Conservation (phyloP, 2,888 invertebrate species). For the Cheilosia impressa region DNA sequence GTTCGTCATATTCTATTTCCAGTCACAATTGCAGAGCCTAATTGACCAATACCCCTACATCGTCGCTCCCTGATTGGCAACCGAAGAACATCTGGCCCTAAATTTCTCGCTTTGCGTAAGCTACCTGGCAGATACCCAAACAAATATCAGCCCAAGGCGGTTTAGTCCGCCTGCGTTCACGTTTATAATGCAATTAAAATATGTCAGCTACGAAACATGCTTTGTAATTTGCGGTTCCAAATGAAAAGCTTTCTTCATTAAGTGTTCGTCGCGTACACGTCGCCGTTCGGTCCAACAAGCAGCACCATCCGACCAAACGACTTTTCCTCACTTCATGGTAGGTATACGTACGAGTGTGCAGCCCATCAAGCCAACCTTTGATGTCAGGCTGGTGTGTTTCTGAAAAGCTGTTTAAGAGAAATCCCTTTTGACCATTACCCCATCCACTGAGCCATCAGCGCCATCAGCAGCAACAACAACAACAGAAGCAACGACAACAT, state of each 20-base stretch:
- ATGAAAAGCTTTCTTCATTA: neutral
- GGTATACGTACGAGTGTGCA: conserved; percentile 1
- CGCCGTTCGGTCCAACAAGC: too few species aligned
- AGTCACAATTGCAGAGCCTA: too few species aligned
- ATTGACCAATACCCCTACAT: too few species aligned
- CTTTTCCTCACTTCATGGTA: neutral
- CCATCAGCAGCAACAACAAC: conserved; percentile 33
- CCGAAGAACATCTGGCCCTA: too few species aligned
- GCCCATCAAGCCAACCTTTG: conserved; percentile 46
- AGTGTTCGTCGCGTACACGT: neutral
- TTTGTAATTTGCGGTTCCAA: conserved; percentile 23
- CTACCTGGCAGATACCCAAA: too few species aligned
- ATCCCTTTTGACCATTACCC: conserved; percentile 71
- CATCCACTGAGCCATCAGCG: conserved; percentile 37
- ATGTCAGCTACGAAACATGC: conserved; percentile 27
- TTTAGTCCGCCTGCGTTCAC: conserved; percentile 7
- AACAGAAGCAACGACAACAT: conserved; percentile 34
- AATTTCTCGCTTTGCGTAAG: too few species aligned
- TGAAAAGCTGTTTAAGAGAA: conserved; percentile 69
- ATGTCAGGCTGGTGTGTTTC: conserved; percentile 63
- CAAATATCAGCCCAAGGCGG: conserved; percentile 17
- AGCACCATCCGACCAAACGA: neutral
- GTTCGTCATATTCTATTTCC: too few species aligned
- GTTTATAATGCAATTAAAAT: conserved; percentile 46
- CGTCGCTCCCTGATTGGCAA: too few species aligned